Evolutionary conservation across 2,888 invertebrate species (phyloP).

Genomic region (Scrobipalpa costella): DNA sequence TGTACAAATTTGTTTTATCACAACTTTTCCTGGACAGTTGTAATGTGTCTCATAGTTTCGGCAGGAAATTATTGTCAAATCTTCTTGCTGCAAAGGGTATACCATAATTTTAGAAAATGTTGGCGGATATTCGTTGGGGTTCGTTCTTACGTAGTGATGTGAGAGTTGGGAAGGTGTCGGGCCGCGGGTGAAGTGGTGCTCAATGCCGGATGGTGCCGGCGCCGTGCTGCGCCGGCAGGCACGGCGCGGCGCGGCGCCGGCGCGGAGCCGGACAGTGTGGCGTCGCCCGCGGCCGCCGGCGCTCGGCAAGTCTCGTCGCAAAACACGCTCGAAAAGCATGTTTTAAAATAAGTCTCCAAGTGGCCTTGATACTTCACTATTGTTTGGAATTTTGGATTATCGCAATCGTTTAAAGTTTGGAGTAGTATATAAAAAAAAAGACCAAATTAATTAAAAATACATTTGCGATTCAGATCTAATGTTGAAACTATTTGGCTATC

Average conservation of each 20-base stretch:
- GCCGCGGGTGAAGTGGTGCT: slow-evolving; percentile 18
- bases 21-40: slow-evolving; percentile 59
- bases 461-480: slow-evolving; percentile 73
- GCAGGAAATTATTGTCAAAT: slow-evolving; percentile 65
- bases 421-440: slow-evolving; percentile 76
- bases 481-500: slow-evolving; percentile 79
- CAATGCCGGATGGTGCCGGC: slow-evolving; percentile 18
- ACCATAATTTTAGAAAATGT: slow-evolving; percentile 72
- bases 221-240: slow-evolving; percentile 32
- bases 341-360: slow-evolving; percentile 77
- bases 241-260: neutral
- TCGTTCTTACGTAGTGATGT: slow-evolving; percentile 49
- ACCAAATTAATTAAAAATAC: slow-evolving; percentile 73
- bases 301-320: slow-evolving; percentile 64
- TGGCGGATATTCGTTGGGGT: slow-evolving; percentile 70
- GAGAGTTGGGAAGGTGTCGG: slow-evolving; percentile 41
- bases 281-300: slow-evolving; percentile 33
- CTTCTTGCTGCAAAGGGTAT: slow-evolving; percentile 78
- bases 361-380: slow-evolving; percentile 80
- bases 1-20: slow-evolving; percentile 76
- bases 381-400: slow-evolving; percentile 74
- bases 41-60: slow-evolving; percentile 68
- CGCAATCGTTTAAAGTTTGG: slow-evolving; percentile 76
- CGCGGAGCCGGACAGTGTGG: slow-evolving; percentile 27
- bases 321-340: slow-evolving; percentile 59